Evolutionary conservation across 2,888 invertebrate species (phyloP).

Genomic region (Rosalia funebris): DNA sequence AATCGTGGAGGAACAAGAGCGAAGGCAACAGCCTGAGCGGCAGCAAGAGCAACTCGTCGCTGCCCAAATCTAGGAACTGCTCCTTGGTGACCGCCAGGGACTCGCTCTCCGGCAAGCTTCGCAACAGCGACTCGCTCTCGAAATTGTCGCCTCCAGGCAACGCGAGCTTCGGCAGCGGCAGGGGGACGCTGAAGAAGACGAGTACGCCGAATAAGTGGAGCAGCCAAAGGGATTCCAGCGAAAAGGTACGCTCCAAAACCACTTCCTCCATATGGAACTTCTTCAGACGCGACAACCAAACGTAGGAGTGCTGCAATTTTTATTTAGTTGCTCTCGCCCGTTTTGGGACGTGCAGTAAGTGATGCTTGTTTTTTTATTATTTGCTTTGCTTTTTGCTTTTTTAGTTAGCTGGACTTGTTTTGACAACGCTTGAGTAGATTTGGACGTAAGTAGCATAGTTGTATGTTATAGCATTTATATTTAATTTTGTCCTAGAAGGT

Average conservation of each 20-base stretch:
- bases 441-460: not conserved
- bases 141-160: constrained; percentile 53
- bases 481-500: no score
- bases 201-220: constrained; percentile 49
- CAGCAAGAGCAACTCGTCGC: constrained; percentile 58
- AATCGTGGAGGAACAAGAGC: constrained; percentile 62
- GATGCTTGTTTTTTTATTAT: constrained; percentile 61
- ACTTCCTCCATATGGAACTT: constrained; percentile 73
- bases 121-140: constrained; percentile 67
- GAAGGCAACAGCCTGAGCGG: constrained; percentile 51
- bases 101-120: constrained; percentile 66
- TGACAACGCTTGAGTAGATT: constrained; percentile 29
- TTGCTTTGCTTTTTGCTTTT: constrained; percentile 51
- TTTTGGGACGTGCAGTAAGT: constrained; percentile 62
- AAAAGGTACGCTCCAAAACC: constrained; percentile 79
- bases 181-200: constrained; percentile 54
- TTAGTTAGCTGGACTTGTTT: constrained; percentile 36
- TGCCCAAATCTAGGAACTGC: constrained; percentile 61
- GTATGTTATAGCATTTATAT: no score
- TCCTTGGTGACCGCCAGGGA: constrained; percentile 63
- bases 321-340: constrained; percentile 57
- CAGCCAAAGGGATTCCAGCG: constrained; percentile 43
- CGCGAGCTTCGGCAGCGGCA: constrained; percentile 46
- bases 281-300: constrained; percentile 70
- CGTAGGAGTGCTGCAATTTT: constrained; percentile 59